Conservation (phyloP, 2,113 vertebrate genomes). For the Salvelinus fontinalis region DNA sequence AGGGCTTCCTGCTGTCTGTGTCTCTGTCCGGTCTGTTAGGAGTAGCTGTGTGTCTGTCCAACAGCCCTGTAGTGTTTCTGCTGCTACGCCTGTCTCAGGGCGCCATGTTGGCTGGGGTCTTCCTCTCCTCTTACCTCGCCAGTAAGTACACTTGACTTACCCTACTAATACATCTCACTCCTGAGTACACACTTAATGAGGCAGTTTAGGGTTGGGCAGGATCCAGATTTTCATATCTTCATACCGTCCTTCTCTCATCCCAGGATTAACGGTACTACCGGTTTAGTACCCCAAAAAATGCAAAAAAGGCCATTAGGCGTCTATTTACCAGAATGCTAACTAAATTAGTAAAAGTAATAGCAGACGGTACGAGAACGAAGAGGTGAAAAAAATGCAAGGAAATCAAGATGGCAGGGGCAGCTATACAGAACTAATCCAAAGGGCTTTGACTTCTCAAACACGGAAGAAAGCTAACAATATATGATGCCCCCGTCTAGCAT, state of each 20-base stretch:
- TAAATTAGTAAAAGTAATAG: too few relatives aligned
- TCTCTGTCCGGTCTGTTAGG: conserved; percentile 77
- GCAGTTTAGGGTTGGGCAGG: neutral
- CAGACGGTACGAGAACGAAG: too few relatives aligned
- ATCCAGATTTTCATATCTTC: neutral
- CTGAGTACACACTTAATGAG: neutral
- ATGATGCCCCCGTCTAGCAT: too few relatives aligned
- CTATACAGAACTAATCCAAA: too few relatives aligned
- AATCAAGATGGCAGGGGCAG: too few relatives aligned
- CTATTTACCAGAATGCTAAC: too few relatives aligned
- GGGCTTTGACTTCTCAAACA: too few relatives aligned
- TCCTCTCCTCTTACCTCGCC: conserved; percentile 80
- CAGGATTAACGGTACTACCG: too few relatives aligned
- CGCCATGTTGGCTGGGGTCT: conserved; percentile 75
- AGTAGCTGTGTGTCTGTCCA: conserved; percentile 69
- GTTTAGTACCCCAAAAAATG: too few relatives aligned
- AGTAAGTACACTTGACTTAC: conserved; percentile 61
- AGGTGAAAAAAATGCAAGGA: too few relatives aligned
- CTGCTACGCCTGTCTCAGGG: conserved; percentile 76
- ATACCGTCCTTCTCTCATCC: neutral
- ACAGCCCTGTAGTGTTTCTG: conserved; percentile 68
- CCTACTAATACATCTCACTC: neutral
- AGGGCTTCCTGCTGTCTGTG: conserved; percentile 72
- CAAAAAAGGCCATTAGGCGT: neutral
- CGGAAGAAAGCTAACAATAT: too few relatives aligned